These are phyloP conservation scores for Dolichallabes microphthalmus DNA, from an alignment of 2,113 vertebrate genomes.

Conservation along the genomic window DNA sequence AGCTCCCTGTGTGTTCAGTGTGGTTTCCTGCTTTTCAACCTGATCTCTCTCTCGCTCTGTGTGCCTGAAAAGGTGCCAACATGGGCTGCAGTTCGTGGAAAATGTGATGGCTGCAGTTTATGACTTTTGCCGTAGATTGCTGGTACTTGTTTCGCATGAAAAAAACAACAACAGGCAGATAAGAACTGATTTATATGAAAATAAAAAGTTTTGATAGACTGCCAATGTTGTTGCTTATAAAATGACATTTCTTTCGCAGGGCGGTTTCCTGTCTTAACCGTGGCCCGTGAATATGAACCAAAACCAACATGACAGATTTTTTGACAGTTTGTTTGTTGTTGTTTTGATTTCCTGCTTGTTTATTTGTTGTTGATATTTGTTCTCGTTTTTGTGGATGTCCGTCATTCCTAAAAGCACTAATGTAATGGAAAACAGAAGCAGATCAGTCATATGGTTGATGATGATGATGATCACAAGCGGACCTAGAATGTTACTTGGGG, in stretches of 20 bases:
- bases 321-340: no score
- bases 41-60: slow-evolving; percentile 15
- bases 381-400: background rate
- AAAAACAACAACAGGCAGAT: background rate
- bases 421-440: no score
- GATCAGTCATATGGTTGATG: no score
- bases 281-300: background rate
- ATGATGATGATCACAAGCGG: no score
- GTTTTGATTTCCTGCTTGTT: background rate
- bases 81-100: slow-evolving; percentile 34
- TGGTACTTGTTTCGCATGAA: background rate
- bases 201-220: background rate
- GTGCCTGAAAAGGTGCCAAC: slow-evolving; percentile 32
- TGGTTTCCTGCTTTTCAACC: slow-evolving; percentile 49
- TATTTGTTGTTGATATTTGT: background rate
- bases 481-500: background rate
- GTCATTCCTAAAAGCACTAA: background rate
- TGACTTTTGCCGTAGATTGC: background rate
- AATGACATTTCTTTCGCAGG: background rate
- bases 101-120: slow-evolving; percentile 15
- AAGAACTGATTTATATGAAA: background rate
- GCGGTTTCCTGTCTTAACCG: slow-evolving; percentile 6
- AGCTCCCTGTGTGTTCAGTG: background rate
- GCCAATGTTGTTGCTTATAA: background rate
- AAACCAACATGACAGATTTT: background rate